Evolutionary conservation across 2,113 vertebrate genomes (phyloP).

Genomic region (Macrotis lagotis): DNA sequence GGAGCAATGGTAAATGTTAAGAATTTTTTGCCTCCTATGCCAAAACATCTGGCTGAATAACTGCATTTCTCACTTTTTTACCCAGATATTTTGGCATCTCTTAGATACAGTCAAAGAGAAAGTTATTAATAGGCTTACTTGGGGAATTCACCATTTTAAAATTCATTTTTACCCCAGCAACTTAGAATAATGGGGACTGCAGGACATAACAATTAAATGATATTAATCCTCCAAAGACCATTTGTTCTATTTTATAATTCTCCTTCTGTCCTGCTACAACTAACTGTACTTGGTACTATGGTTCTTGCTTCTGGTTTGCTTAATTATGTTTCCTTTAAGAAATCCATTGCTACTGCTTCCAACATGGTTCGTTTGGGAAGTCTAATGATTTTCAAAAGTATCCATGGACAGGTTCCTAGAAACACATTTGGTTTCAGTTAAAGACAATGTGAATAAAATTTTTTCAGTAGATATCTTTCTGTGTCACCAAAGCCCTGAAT

Average conservation of each 20-base stretch:
- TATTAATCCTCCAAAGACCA: constrained; percentile 31
- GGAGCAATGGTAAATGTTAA: background rate
- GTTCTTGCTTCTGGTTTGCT: constrained; percentile 29
- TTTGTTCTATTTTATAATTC: constrained; percentile 55
- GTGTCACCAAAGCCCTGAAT: background rate
- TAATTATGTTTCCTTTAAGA: constrained; percentile 50
- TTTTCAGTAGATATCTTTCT: background rate
- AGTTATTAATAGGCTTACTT: constrained; percentile 46
- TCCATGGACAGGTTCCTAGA: background rate
- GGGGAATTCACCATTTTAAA: constrained; percentile 56
- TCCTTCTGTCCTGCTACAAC: constrained; percentile 30
- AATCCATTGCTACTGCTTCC: background rate
- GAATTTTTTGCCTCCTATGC: background rate
- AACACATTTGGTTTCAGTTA: background rate
- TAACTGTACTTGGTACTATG: constrained; percentile 10
- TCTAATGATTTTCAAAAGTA: background rate
- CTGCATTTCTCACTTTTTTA: constrained; percentile 27
- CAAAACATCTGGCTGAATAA: background rate
- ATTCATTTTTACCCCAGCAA: constrained; percentile 48
- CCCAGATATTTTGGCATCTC: constrained; percentile 33
- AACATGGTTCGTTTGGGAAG: background rate
- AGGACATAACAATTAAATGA: constrained; percentile 59
- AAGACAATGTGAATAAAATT: background rate
- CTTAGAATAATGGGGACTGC: constrained; percentile 56
- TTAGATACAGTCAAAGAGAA: constrained; percentile 45